Base-by-base conservation (phyloP, 2,113 vertebrate species). In the Raja brachyura region DNA sequence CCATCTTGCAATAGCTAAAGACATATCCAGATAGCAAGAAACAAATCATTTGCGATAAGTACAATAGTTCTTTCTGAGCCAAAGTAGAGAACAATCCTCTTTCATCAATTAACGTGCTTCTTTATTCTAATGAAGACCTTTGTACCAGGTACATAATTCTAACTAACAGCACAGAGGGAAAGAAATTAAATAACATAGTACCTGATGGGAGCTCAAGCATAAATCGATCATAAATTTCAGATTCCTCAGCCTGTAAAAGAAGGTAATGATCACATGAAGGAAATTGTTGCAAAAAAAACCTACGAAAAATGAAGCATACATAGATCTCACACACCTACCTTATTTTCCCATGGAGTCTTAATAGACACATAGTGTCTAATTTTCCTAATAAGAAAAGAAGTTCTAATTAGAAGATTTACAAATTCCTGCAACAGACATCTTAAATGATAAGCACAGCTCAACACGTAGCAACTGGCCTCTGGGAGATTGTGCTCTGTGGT, bases 311-410 rank as follows among this genome's bases (percentile, higher is more conserved):
- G 70, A 73, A 63, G 28, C 31, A 73, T 4, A 22, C 68, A 93
- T 28, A 25, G 56, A 56, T 63, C 33, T 0, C 81, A 85, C 88
- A 28, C 77, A 88, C 93, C 94, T 96, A 99, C 98, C 98, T 98
- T 98, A 97, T 96, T 98, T 96, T 98, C 97, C 95, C 97, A 98
- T 95, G 97, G 96, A 96, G 97, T 97, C 97, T 98, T 98, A 97
- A 99, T 97, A 95, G 98, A 99, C 98, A 99, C 98, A 98, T 99
- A 99, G 98, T 99, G 98, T 97, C 98, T 98, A 97, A 99, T 98
- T 97, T 98, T 99, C 96, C 98, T 99, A 97, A 93, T 70, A 33
- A 96, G 95, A 95, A 93, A 94, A 96, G 95, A 96, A 86, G 81
- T 25, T 61, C 4, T n/a, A 61, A n/a, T 86, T 86, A 86, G 79